phyloP scores from a whole-genome alignment of 92 coral and sea anemone species.

The Nematostella vectensis region DNA sequence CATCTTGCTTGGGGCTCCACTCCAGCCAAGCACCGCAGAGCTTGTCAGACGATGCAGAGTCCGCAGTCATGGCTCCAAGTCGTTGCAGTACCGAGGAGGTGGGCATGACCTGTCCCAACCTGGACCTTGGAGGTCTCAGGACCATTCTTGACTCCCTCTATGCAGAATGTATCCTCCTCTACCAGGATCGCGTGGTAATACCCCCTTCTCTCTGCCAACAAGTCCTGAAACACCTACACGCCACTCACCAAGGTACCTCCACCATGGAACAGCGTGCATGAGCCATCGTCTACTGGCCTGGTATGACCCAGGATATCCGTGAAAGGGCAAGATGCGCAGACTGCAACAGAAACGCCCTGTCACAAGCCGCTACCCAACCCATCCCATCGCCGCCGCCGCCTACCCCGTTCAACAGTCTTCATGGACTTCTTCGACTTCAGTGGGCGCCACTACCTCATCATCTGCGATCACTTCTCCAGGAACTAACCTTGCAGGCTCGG shows the following conservation, averaged over 20 bases:
- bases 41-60: slow-evolving; percentile 4
- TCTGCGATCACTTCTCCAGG: slow-evolving; percentile 48
- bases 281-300: slow-evolving; percentile 30
- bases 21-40: background rate
- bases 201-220: slow-evolving; percentile 25
- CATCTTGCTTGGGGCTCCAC: background rate
- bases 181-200: slow-evolving; percentile 36
- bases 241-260: slow-evolving; percentile 37
- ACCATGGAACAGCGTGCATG: too few relatives aligned
- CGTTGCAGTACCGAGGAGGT: slow-evolving; percentile 18
- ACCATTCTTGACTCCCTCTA: slow-evolving; percentile 30
- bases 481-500: slow-evolving; percentile 38
- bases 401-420: slow-evolving; percentile 44
- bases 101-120: too few relatives aligned
- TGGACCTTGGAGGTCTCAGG: too few relatives aligned
- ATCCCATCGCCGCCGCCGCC: too few relatives aligned
- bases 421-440: slow-evolving; percentile 42
- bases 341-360: slow-evolving; percentile 35
- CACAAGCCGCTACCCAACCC: slow-evolving; percentile 37
- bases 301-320: slow-evolving; percentile 15
- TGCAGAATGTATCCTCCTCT: slow-evolving; percentile 28
- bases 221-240: slow-evolving; percentile 29
- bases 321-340: slow-evolving; percentile 21
- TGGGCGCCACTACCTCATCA: slow-evolving; percentile 39
- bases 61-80: slow-evolving; percentile 25